These are phyloP conservation scores for Eufriesea mexicana DNA, from an alignment of 1,140 invertebrate genomes.

Conservation along the genomic window DNA sequence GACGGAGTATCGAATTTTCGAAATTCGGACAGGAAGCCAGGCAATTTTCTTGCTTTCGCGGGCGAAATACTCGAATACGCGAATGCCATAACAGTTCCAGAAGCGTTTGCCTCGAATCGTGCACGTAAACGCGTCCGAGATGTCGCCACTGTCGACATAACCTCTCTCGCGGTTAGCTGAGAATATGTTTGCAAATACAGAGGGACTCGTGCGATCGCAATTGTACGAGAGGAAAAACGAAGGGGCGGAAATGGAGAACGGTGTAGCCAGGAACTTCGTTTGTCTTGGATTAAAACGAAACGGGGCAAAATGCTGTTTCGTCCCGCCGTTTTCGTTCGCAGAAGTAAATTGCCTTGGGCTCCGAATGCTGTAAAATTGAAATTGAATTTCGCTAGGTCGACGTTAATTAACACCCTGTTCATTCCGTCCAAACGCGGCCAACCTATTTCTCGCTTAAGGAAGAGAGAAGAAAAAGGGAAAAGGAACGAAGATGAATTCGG, in stretches of 20 bases:
- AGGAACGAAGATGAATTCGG: background rate
- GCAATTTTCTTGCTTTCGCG: too few relatives aligned
- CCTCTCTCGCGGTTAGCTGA: too few relatives aligned
- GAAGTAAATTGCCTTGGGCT: constrained; percentile 27
- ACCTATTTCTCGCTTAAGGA: background rate
- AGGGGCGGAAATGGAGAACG: background rate
- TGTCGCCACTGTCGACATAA: too few relatives aligned
- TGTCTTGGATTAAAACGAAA: constrained; percentile 21
- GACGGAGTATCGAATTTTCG: too few relatives aligned
- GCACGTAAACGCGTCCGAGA: too few relatives aligned
- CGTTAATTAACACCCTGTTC: constrained; percentile 39
- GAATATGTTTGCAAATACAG: too few relatives aligned
- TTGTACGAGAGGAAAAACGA: background rate
- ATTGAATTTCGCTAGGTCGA: constrained; percentile 36
- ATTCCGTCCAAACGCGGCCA: background rate
- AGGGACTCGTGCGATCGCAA: background rate
- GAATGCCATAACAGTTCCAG: too few relatives aligned
- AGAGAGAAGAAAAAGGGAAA: background rate
- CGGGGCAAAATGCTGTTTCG: background rate
- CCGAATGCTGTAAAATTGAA: constrained; percentile 35
- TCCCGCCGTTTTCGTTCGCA: background rate
- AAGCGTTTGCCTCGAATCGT: too few relatives aligned
- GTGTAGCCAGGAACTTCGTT: background rate
- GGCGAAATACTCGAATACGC: too few relatives aligned
- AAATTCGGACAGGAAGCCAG: too few relatives aligned